Base-by-base conservation (phyloP, 2,797 vertebrate species). In the Champsocephalus esox region DNA sequence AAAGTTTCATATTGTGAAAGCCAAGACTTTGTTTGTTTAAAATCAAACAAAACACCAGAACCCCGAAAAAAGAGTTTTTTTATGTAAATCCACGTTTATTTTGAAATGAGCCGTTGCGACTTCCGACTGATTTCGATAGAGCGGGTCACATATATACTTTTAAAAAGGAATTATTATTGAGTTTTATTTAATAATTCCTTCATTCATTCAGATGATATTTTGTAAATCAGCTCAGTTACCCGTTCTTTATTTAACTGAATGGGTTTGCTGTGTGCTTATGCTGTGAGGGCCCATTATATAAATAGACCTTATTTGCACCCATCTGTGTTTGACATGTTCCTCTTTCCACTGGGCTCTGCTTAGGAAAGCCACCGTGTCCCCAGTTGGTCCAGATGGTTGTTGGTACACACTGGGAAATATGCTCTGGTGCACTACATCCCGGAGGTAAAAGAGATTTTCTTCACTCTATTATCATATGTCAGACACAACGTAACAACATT, bases 321-420 rank as follows among this genome's bases (percentile, higher is more conserved):
- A 85, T 82, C 77, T 83, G 78, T 81, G 69, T 83, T 66, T 69
- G 51, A 62, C 58, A 70, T 58, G 65, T 50, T 80, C 10, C 54
- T 66, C 41, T 68, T 56, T 73, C 45, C 57, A 69, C 45, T 17
- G 51, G 38, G 60, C 65, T 68, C 63, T 38, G 58, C 54, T 73
- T 68, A 63, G 75, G 61, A 77, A 75, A 80, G 62, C 81, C 70
- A 70, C 61, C 3, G 5, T 64, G 67, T 66, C 61, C 75, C 73
- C 70, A 62, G 63, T 83, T 56, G 49, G 73, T 80, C 66, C 86
- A 86, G 70, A 86, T 63, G 73, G 73, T 74, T 85, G 69, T 75
- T 80, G 59, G 69, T 69, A 71, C 32, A 82, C 13, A 7, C 67
- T 50, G 72, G 0, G 45, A 59, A 65, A 81, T 58, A 34, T 67